phyloP scores from a whole-genome alignment of 2,797 vertebrate genomes.

The Anolis apletophallus region DNA sequence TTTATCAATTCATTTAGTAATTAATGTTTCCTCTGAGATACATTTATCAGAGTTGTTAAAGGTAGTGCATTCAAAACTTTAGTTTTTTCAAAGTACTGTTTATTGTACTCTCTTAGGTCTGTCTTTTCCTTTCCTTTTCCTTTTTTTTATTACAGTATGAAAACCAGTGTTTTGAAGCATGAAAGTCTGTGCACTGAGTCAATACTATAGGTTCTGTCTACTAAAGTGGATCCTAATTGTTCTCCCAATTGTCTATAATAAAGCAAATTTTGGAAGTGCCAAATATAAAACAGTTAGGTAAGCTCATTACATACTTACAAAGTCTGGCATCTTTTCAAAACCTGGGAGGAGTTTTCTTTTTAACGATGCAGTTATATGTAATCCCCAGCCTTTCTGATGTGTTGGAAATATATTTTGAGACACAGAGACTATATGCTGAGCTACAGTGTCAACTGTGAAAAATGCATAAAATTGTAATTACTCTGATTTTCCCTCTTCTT shows the following conservation, averaged over 20 bases:
- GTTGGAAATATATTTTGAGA: background rate
- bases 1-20: constrained; percentile 40
- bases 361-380: background rate
- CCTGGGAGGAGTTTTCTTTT: too few species aligned
- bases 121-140: background rate
- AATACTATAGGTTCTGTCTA: constrained; percentile 65
- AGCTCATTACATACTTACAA: background rate
- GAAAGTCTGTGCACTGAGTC: constrained; percentile 66
- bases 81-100: constrained; percentile 40
- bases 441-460: background rate
- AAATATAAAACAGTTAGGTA: constrained; percentile 51
- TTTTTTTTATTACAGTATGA: constrained; percentile 52
- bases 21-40: constrained; percentile 45
- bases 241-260: constrained; percentile 53
- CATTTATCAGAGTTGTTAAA: constrained; percentile 43
- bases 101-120: constrained; percentile 40
- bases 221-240: constrained; percentile 63
- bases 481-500: background rate
- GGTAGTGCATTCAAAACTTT: constrained; percentile 56
- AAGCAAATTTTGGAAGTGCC: constrained; percentile 61
- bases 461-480: background rate
- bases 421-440: background rate
- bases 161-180: constrained; percentile 64
- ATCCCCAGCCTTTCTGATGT: background rate
- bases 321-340: background rate